Conservation (phyloP, 1,140 invertebrate species). For the Trichonephila clavata region DNA sequence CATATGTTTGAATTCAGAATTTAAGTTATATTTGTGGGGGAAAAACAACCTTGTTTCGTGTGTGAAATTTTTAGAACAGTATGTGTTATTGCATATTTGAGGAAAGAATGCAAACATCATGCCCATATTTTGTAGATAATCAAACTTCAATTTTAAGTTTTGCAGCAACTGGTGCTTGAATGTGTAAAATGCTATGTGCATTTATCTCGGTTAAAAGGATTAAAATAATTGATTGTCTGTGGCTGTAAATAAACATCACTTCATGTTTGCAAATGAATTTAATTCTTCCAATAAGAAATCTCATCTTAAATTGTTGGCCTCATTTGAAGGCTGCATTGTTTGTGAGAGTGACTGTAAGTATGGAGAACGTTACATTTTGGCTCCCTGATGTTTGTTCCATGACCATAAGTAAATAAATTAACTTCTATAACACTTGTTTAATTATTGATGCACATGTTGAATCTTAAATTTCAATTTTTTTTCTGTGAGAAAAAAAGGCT, state of each 20-base stretch:
- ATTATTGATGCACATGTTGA: not conserved
- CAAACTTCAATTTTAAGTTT: constrained; percentile 66
- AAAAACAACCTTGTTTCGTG: constrained; percentile 45
- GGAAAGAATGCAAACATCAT: constrained; percentile 75
- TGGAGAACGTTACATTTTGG: not conserved
- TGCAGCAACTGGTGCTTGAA: constrained; percentile 76
- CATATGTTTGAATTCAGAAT: constrained; percentile 50
- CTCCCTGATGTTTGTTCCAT: not conserved
- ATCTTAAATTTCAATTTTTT: not conserved
- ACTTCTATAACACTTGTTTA: constrained; percentile 24
- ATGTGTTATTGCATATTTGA: constrained; percentile 67
- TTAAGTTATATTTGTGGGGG: constrained; percentile 51
- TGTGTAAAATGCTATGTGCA: constrained; percentile 56
- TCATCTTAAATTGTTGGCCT: constrained; percentile 30
- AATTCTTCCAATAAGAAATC: constrained; percentile 23
- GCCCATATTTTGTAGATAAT: constrained; percentile 76
- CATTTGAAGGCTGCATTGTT: not conserved
- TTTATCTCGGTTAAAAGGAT: constrained; percentile 15
- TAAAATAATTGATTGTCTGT: constrained; percentile 44
- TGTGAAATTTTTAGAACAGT: constrained; percentile 68
- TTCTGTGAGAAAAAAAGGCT: not conserved
- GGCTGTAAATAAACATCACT: constrained; percentile 73
- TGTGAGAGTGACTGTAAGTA: not conserved
- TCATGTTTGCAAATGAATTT: constrained; percentile 57
- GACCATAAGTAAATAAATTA: not conserved